Evolutionary conservation across 2,113 vertebrate species (phyloP).

Genomic region (Entomyzon cyanotis): DNA sequence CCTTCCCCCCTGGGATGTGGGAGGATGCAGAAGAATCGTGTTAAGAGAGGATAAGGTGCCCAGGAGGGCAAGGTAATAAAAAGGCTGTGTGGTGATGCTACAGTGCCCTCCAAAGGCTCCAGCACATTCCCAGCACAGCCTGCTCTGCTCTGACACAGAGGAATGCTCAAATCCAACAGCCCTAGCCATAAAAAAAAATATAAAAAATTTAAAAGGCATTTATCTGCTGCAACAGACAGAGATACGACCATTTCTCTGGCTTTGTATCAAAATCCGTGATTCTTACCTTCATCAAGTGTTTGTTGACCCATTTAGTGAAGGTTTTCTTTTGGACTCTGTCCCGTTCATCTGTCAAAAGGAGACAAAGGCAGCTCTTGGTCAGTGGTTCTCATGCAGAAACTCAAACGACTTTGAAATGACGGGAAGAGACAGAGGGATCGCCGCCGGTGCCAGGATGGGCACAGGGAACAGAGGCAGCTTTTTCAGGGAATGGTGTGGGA

Average conservation of each 20-base stretch:
- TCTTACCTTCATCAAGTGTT: conserved; percentile 97
- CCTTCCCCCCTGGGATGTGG: not conserved
- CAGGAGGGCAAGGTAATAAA: not conserved
- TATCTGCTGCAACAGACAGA: not conserved
- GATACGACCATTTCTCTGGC: rapidly evolving
- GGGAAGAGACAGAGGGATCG: conserved; percentile 23
- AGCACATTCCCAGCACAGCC: not conserved
- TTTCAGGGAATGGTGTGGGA: not conserved
- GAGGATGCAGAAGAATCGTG: not conserved
- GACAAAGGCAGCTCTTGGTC: conserved; percentile 42
- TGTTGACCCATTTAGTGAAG: conserved; percentile 99
- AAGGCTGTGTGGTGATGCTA: not conserved
- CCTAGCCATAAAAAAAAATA: too few relatives aligned
- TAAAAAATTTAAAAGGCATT: not conserved
- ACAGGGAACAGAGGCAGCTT: not conserved
- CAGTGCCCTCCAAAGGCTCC: conserved; percentile 42
- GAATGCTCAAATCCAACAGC: not conserved
- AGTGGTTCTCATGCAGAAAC: conserved; percentile 32
- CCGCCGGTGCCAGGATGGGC: not conserved
- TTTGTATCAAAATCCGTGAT: not conserved
- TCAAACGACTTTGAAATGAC: conserved; percentile 34
- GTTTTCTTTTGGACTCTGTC: conserved; percentile 99
- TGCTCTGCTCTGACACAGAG: rapidly evolving
- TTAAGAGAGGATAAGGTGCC: not conserved
- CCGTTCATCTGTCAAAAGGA: conserved; percentile 88